Evolutionary conservation across 2,888 invertebrate species (phyloP).

Genomic region (Sinotaia quadrata): DNA sequence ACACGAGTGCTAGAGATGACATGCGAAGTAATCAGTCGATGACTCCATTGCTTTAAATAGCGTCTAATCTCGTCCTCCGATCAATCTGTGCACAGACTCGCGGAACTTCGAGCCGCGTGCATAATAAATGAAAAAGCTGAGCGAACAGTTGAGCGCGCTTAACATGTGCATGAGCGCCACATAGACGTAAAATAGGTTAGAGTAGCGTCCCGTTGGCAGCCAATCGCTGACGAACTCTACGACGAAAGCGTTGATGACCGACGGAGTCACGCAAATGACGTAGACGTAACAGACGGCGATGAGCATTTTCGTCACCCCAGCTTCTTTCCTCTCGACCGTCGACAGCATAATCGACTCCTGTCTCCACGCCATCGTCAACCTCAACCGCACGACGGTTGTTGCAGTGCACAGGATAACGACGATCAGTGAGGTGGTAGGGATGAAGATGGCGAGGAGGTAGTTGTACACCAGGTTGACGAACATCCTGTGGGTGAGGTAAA

Average conservation of each 20-base stretch:
- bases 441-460: slow-evolving; percentile 18
- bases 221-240: slow-evolving; percentile 15
- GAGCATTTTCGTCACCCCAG: slow-evolving; percentile 21
- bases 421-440: slow-evolving; percentile 10
- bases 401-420: slow-evolving; percentile 17
- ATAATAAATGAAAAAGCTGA: slow-evolving; percentile 20
- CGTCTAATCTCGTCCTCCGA: too few relatives aligned
- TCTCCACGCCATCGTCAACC: slow-evolving; percentile 13
- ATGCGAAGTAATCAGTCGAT: too few relatives aligned
- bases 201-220: slow-evolving; percentile 10
- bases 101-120: slow-evolving; percentile 11
- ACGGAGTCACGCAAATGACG: slow-evolving; percentile 18
- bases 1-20: too few relatives aligned
- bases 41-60: too few relatives aligned
- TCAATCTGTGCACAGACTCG: background rate
- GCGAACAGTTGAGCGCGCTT: slow-evolving; percentile 15
- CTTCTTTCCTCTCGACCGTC: background rate
- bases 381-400: slow-evolving; percentile 6
- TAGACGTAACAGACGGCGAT: slow-evolving; percentile 18
- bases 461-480: slow-evolving; percentile 20
- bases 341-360: slow-evolving; percentile 1
- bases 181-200: slow-evolving; percentile 17
- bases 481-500: slow-evolving; percentile 12
- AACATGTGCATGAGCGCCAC: slow-evolving; percentile 24
- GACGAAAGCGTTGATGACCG: slow-evolving; percentile 21